Evolutionary conservation across 2,797 vertebrate genomes (phyloP), one percentile per base, ranked within the genome.

Genomic region (Pagetopsis macropterus): DNA sequence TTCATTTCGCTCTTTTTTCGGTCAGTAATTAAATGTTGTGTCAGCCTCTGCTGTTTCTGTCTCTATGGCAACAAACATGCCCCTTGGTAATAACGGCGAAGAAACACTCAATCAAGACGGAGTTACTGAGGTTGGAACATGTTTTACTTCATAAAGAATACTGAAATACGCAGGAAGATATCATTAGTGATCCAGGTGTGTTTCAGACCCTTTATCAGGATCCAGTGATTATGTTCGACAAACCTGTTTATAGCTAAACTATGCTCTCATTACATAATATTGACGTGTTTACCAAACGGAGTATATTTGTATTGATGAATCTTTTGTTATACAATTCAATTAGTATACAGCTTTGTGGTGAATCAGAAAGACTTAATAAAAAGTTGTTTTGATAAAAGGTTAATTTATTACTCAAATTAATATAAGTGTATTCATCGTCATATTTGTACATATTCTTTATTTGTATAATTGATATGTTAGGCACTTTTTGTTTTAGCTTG

Each of bases 51-150:
- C 77, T 86, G 85, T 72, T 79, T 63, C 51, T 72, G 17, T 91
- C 65, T 62, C 88, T 83, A 88, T 92, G 85, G 88, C 71, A 90
- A 89, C 90, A 87, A 77, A 70, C 74, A 79, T 81, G 69, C 61
- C 68, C 61, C 65, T 70, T 61, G 59, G 79, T 84, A 86, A 84
- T 76, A 84, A 83, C 72, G 77, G 60, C 81, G 58, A 75, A 60
- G 52, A 87, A 37, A 75, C 77, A 65, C 81, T 87, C 73, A 84
- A 82, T 88, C 76, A 87, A 72, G 65, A 62, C 60, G 61, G 72
- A 84, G 73, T 73, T 73, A 72, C 70, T 11, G 45, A 78, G 58
- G 54, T 79, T 49, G 63, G 66, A 54, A 76, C 12, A 66, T 75
- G 82, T 84, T 70, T 27, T 63, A 52, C 48, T 58, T 55, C 57